Evolutionary conservation across 2,797 vertebrate species (phyloP).

Genomic region (Rhabdomys pumilio): DNA sequence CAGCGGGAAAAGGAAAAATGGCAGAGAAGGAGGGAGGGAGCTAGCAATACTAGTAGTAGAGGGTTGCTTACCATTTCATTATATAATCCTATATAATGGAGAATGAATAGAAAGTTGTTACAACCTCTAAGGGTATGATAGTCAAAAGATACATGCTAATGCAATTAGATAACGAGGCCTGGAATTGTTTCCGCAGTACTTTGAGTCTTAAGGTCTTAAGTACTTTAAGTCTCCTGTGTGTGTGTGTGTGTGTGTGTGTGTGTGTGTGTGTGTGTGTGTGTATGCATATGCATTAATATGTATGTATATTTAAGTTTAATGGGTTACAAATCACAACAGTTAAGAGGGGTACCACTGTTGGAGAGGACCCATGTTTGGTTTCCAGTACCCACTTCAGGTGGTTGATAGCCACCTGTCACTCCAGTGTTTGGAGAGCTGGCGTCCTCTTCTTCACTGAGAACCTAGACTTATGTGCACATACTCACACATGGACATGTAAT

Average conservation of each 20-base stretch:
- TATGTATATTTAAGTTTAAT: not conserved
- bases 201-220: not conserved
- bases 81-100: not conserved
- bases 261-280: too few relatives aligned
- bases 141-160: slow-evolving; percentile 6
- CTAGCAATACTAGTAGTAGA: not conserved
- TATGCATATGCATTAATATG: not conserved
- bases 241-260: too few relatives aligned
- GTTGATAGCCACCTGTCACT: not conserved
- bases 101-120: slow-evolving; percentile 12
- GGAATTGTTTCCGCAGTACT: not conserved
- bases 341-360: not conserved
- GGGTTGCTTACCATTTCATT: slow-evolving; percentile 16
- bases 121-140: not conserved
- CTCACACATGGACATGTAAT: not conserved
- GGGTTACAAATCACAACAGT: not conserved
- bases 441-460: not conserved
- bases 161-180: not conserved
- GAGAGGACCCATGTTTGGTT: not conserved
- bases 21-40: too few relatives aligned
- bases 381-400: not conserved
- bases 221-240: not conserved
- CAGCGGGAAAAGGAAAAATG: not conserved
- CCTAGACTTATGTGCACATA: too few relatives aligned
- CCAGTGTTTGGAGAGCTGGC: not conserved